Evolutionary conservation across 2,797 vertebrate species (phyloP).

Genomic region (Salarias fasciatus): DNA sequence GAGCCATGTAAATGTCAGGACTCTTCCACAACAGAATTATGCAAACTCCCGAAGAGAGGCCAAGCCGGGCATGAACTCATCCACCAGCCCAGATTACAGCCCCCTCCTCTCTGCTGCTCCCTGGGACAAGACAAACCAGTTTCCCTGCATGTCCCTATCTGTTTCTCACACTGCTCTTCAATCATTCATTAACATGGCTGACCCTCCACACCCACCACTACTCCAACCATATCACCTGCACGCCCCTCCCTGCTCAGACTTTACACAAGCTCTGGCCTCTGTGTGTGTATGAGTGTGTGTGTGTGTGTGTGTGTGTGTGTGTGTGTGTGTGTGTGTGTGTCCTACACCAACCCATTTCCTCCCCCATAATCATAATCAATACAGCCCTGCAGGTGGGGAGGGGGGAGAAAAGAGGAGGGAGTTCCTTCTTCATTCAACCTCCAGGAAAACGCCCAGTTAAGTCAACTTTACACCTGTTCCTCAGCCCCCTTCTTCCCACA

Average conservation of each 20-base stretch:
- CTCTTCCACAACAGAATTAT: constrained; percentile 53
- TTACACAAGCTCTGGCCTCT: too few species aligned
- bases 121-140: constrained; percentile 73
- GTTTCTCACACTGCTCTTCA: constrained; percentile 21
- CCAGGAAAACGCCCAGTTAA: constrained; percentile 33
- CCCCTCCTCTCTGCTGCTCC: too few species aligned
- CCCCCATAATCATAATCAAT: constrained; percentile 48
- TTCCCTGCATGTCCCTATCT: constrained; percentile 15
- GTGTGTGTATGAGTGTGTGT: too few species aligned
- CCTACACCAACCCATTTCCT: constrained; percentile 4
- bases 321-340: too few species aligned
- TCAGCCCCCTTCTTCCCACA: too few species aligned
- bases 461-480: constrained; percentile 30
- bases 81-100: too few species aligned
- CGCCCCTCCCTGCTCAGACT: too few species aligned
- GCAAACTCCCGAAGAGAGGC: constrained; percentile 40
- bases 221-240: constrained; percentile 37
- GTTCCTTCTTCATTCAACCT: not conserved
- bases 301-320: too few species aligned
- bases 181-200: constrained; percentile 47
- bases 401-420: constrained; percentile 1
- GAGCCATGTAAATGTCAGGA: constrained; percentile 61
- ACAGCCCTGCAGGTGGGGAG: constrained; percentile 1
- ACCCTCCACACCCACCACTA: constrained; percentile 6
- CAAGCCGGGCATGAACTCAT: too few species aligned